Conservation (phyloP, 2,888 invertebrate genomes). For the Argyresthia albistria region DNA sequence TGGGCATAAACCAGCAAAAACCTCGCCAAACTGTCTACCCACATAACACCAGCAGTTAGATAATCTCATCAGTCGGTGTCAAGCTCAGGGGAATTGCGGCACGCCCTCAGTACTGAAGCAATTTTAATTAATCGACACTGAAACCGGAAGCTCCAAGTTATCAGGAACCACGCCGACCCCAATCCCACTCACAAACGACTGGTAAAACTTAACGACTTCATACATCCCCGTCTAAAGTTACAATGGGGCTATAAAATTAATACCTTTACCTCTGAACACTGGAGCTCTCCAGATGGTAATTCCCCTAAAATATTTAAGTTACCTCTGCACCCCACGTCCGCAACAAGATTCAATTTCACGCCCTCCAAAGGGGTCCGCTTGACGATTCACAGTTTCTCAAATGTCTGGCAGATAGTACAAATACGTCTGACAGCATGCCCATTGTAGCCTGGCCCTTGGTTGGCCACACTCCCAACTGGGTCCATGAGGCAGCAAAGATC, state of each 20-base stretch:
- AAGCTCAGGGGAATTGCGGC: slow-evolving; percentile 26
- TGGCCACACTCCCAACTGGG: neutral
- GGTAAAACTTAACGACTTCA: slow-evolving; percentile 62
- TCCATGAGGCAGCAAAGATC: neutral
- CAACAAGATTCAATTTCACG: slow-evolving; percentile 72
- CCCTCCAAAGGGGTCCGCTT: slow-evolving; percentile 60
- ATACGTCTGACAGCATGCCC: slow-evolving; percentile 27
- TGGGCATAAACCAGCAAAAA: neutral
- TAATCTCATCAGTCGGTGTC: slow-evolving; percentile 31
- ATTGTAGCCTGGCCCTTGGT: slow-evolving; percentile 25
- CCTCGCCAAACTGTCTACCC: neutral
- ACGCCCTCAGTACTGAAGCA: slow-evolving; percentile 34
- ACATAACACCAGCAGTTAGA: neutral
- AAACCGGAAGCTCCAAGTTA: slow-evolving; percentile 13
- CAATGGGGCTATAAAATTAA: slow-evolving; percentile 65
- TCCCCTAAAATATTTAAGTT: slow-evolving; percentile 69
- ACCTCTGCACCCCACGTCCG: slow-evolving; percentile 56
- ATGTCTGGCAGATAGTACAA: slow-evolving; percentile 56
- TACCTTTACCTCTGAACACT: slow-evolving; percentile 56
- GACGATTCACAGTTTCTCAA: slow-evolving; percentile 55
- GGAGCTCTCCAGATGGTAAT: slow-evolving; percentile 54
- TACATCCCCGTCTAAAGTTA: slow-evolving; percentile 49
- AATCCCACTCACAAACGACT: slow-evolving; percentile 47
- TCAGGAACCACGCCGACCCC: slow-evolving; percentile 9
- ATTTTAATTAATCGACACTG: slow-evolving; percentile 60